These are phyloP conservation scores for Scaptomyza cyrtandrae DNA, from an alignment of 2,888 invertebrate genomes.

Conservation along the genomic window DNA sequence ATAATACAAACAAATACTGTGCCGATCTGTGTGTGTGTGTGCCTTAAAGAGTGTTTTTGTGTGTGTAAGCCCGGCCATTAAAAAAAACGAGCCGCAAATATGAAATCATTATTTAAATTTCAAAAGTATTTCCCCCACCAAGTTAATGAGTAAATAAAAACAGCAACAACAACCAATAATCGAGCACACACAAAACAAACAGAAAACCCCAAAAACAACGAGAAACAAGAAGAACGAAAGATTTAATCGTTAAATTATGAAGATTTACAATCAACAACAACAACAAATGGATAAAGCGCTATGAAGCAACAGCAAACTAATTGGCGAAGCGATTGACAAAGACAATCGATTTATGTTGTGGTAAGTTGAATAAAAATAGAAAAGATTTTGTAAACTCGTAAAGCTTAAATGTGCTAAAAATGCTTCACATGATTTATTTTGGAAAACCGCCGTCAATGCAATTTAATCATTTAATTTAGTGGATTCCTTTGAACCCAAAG, in stretches of 20 bases:
- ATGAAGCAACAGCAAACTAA: slow-evolving; percentile 33
- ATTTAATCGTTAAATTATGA: slow-evolving; percentile 1
- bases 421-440: too few relatives aligned
- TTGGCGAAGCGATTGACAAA: slow-evolving; percentile 19
- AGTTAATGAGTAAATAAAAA: slow-evolving; percentile 13
- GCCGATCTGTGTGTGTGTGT: slow-evolving; percentile 10
- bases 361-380: slow-evolving; percentile 38
- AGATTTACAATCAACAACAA: slow-evolving; percentile 12
- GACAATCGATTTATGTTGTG: slow-evolving; percentile 33
- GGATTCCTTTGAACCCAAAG: background rate
- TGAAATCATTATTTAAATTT: slow-evolving; percentile 57
- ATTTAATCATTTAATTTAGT: too few relatives aligned
- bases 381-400: background rate
- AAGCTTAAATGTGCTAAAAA: too few relatives aligned
- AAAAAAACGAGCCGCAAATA: slow-evolving; percentile 31
- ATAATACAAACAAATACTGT: background rate
- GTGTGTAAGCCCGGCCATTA: slow-evolving; percentile 32
- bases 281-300: slow-evolving; percentile 25
- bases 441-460: too few relatives aligned
- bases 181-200: too few relatives aligned
- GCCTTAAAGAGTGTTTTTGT: background rate
- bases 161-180: background rate
- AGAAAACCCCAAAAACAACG: slow-evolving; percentile 15
- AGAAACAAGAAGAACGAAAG: slow-evolving; percentile 11
- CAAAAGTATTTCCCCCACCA: slow-evolving; percentile 32